Base-by-base conservation (phyloP, 2,888 invertebrate genomes). In the Scaeva pyrastri region DNA sequence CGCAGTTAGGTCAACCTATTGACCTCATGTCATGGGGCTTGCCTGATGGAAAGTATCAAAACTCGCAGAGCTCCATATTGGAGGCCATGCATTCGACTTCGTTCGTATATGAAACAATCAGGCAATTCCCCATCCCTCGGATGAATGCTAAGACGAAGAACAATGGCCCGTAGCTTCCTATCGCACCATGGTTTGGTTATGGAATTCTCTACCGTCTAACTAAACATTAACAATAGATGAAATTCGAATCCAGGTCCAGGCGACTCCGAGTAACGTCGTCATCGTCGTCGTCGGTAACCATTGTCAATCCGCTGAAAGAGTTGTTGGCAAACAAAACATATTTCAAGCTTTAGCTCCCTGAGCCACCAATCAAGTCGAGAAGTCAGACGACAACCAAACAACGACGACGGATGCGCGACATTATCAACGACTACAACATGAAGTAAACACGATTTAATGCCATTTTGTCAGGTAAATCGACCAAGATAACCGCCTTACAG, bases 381-480 rank as follows among this genome's bases (percentile, higher is more conserved):
- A 79, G 77, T 85, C 88, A 77, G 74, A 76, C 41, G 73, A 73
- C 85, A 5, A 45, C 52, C 31, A 8, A 1, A 70, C 80, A 3
- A 16, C 48, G 68, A 76, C 80, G 86, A 87, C 83, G 83, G 83
- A 87, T 81, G 75, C 79, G 82, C 85, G 88, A 88, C 88, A 88
- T 88, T 88, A 88, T 88, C 88, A 88, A 80, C 88, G 74, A 73
- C 78, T 79, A 85, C 79, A 87, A 88, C 88, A 89, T 80, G 80
- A 87, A 78, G 88, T 80, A 85, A 88, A 89, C 88, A 89, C 88
- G 88, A 87, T 87, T 89, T 89, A 88, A 88, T 88, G 88, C 87
- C 88, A 89, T 88, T 89, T 88, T 89, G 88, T 88, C 88, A 88
- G 88, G 88, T 88, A 88, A 89, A 88, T 88, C 88, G 88, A 75